phyloP scores from a whole-genome alignment of 2,888 invertebrate species.

The Cataglyphis cursor region DNA sequence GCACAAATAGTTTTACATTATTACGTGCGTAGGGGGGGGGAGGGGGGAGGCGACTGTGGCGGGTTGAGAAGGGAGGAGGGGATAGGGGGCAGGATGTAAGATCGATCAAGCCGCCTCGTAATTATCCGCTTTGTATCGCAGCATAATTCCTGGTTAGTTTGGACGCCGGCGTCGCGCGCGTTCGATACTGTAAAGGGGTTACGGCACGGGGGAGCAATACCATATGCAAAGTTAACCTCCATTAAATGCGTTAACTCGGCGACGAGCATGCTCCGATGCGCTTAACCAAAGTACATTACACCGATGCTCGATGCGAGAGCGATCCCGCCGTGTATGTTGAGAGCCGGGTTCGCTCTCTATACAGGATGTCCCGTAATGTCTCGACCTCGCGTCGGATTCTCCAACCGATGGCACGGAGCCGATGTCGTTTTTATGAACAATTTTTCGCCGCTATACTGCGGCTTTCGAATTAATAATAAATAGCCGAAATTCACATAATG shows the following conservation, averaged over 20 bases:
- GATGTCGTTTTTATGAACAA: neutral
- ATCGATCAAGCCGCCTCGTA: conserved; percentile 60
- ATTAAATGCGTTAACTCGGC: conserved; percentile 85
- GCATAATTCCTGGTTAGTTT: conserved; percentile 73
- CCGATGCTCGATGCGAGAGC: conserved; percentile 73
- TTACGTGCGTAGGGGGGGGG: conserved; percentile 33
- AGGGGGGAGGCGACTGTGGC: neutral
- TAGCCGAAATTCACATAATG: neutral
- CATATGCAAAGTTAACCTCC: conserved; percentile 85
- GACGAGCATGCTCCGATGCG: conserved; percentile 83
- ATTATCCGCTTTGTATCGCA: conserved; percentile 69
- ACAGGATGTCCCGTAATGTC: conserved; percentile 39
- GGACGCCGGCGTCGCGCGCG: conserved; percentile 65
- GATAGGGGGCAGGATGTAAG: conserved; percentile 8
- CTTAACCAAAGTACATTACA: conserved; percentile 84
- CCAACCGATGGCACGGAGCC: neutral
- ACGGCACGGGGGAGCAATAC: conserved; percentile 80
- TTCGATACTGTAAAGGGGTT: conserved; percentile 79
- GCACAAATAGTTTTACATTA: conserved; percentile 57
- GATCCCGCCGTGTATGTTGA: conserved; percentile 47
- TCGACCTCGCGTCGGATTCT: neutral
- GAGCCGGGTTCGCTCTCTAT: conserved; percentile 44
- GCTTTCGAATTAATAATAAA: neutral
- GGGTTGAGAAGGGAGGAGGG: too few species aligned
- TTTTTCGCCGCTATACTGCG: neutral